phyloP scores from a whole-genome alignment of 2,888 invertebrate species.

The Troides oblongomaculatus region DNA sequence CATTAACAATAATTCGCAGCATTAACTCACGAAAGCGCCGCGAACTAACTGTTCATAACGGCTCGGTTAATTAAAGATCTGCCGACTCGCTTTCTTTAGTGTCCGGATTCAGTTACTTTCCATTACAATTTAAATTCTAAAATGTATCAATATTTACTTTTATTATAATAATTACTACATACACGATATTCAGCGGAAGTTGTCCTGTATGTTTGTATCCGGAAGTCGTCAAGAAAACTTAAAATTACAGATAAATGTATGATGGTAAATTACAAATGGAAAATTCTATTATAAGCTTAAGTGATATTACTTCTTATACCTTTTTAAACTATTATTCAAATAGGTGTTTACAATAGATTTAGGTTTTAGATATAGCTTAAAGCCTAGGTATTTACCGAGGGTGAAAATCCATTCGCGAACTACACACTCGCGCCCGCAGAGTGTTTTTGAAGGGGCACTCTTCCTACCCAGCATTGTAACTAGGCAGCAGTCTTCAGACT shows the following conservation, averaged over 20 bases:
- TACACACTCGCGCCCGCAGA: constrained; percentile 7
- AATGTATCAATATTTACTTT: too few relatives aligned
- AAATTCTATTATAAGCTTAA: too few relatives aligned
- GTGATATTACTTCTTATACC: too few relatives aligned
- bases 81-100: too few relatives aligned
- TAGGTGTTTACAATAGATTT: not conserved
- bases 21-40: constrained; percentile 16
- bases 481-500: constrained; percentile 19
- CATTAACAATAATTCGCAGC: constrained; percentile 12
- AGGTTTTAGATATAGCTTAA: not conserved
- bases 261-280: too few relatives aligned
- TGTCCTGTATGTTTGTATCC: too few relatives aligned
- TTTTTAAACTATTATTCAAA: not conserved
- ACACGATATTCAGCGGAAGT: too few relatives aligned
- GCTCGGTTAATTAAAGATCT: constrained; percentile 8
- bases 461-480: constrained; percentile 19
- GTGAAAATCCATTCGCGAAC: constrained; percentile 7
- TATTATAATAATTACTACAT: too few relatives aligned
- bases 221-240: too few relatives aligned
- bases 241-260: too few relatives aligned
- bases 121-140: too few relatives aligned
- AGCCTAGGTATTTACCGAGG: not conserved
- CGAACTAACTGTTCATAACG: constrained; percentile 18
- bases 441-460: constrained; percentile 16
- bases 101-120: too few relatives aligned